Evolutionary conservation across 2,888 invertebrate genomes (phyloP).

Genomic region (Caenorhabditis wallacei): DNA sequence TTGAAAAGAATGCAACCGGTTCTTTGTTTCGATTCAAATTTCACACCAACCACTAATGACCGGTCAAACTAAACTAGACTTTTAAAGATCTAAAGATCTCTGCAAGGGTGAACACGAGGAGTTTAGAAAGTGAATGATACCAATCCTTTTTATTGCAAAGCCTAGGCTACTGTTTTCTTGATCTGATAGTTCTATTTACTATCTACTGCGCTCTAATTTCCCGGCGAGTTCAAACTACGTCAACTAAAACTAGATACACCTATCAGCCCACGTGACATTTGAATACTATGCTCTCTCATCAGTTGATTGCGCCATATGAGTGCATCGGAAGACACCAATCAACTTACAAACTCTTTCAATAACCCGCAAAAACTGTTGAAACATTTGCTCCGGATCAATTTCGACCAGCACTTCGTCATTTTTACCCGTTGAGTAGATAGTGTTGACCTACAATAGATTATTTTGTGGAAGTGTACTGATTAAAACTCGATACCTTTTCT

Average conservation of each 20-base stretch:
- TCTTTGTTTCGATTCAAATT: constrained; percentile 21
- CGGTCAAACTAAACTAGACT: constrained; percentile 34
- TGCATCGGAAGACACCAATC: constrained; percentile 4
- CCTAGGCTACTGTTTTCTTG: not conserved
- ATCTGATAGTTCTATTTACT: too few species aligned
- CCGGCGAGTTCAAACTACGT: not conserved
- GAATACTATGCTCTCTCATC: not conserved
- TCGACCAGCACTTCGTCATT: constrained; percentile 72
- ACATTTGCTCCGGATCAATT: constrained; percentile 78
- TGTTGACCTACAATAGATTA: constrained; percentile 58
- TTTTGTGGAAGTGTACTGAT: constrained; percentile 3
- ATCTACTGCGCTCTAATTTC: too few species aligned
- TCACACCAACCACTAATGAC: constrained; percentile 21
- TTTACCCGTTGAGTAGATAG: constrained; percentile 57
- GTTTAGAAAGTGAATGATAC: not conserved
- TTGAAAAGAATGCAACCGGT: constrained; percentile 43
- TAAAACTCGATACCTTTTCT: constrained; percentile 54
- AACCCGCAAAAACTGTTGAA: constrained; percentile 72
- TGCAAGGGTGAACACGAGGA: not conserved
- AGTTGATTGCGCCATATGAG: constrained; percentile 10
- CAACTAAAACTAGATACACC: constrained; percentile 13
- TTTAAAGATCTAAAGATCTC: constrained; percentile 5
- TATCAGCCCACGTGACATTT: constrained; percentile 18
- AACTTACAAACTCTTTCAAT: constrained; percentile 73
- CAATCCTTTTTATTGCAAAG: not conserved